Conservation (phyloP, 2,888 invertebrate species). For the Epirrhoe tristata region DNA sequence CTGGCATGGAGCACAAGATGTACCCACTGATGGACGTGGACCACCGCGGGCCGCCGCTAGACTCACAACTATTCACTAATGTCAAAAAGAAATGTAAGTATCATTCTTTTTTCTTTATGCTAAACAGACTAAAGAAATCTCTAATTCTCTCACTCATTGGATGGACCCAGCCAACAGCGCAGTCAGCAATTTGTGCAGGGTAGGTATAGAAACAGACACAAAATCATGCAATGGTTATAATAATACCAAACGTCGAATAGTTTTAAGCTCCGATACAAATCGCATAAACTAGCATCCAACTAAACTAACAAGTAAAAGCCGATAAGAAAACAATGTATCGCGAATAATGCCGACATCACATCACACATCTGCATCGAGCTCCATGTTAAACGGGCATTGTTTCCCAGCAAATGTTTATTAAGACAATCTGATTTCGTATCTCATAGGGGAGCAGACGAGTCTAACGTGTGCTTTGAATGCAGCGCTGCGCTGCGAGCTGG, state of each 20-base stretch:
- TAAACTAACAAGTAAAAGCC: conserved; percentile 52
- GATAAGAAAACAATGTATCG: conserved; percentile 62
- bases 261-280: conserved; percentile 38
- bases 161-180: not conserved
- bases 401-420: conserved; percentile 81
- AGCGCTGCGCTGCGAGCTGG: conserved; percentile 48
- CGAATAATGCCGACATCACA: conserved; percentile 64
- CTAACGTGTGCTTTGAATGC: conserved; percentile 77
- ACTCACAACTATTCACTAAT: conserved; percentile 87
- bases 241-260: conserved; percentile 16
- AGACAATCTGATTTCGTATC: conserved; percentile 82
- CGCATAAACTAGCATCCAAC: conserved; percentile 43
- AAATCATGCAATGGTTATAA: conserved; percentile 25
- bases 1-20: conserved; percentile 90
- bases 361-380: conserved; percentile 57
- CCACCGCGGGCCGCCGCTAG: conserved; percentile 88
- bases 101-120: too few relatives aligned
- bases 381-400: conserved; percentile 78
- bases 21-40: conserved; percentile 91
- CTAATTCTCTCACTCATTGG: not conserved
- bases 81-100: conserved; percentile 93
- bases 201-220: conserved; percentile 11
- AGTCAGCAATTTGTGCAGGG: not conserved
- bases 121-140: not conserved
- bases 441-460: conserved; percentile 72